Conservation (phyloP, 1,140 invertebrate genomes). For the Adelges cooleyi region DNA sequence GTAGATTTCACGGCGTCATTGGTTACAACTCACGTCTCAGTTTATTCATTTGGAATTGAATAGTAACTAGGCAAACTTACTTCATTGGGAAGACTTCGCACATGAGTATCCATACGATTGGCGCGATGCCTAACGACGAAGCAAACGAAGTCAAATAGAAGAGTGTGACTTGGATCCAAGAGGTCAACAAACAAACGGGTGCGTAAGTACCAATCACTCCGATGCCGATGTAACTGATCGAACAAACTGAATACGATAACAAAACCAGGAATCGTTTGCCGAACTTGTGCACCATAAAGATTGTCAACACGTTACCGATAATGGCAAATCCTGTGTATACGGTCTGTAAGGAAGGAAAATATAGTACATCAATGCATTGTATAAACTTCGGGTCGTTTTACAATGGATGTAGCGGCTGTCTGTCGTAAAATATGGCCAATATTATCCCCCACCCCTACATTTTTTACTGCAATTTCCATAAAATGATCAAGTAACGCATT, state of each 20-base stretch:
- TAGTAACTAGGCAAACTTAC: not conserved
- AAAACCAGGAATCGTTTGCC: not conserved
- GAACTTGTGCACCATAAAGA: not conserved
- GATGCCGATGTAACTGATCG: not conserved
- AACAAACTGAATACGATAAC: not conserved
- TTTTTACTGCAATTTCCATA: no score
- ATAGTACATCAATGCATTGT: no score
- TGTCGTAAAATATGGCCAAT: no score
- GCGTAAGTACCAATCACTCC: not conserved
- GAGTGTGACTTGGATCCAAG: not conserved
- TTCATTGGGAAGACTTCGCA: conserved; percentile 21
- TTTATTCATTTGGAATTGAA: no score
- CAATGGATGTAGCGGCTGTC: no score
- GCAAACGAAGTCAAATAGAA: not conserved
- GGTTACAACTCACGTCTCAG: no score
- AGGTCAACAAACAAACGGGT: not conserved
- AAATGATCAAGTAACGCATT: no score
- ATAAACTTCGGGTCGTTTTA: no score
- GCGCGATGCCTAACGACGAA: conserved; percentile 4
- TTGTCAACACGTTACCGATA: not conserved
- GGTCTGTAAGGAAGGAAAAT: not conserved
- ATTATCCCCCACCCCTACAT: no score
- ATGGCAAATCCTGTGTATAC: not conserved
- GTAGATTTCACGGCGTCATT: no score
- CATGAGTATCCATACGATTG: conserved; percentile 14